Evolutionary conservation across 2,797 vertebrate species (phyloP), one percentile per base, ranked within the genome.

Genomic region (Urocyon cinereoargenteus): DNA sequence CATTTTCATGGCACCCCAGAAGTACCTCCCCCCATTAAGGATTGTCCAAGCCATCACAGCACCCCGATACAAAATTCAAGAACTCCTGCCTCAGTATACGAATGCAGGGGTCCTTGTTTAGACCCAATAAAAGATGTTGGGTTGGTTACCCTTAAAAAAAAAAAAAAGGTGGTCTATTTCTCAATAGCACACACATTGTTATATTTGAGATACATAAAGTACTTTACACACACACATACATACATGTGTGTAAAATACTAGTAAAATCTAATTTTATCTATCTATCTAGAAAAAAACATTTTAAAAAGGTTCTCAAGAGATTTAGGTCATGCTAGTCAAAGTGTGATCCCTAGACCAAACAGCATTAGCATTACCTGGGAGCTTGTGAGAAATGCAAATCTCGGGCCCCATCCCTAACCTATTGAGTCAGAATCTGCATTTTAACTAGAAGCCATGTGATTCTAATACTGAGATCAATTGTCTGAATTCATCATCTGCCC

Each of bases 51-150:
- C 73, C 28, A 92, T 98, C 53, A 89, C 62, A 59, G 73, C 95
- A 68, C 98, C 97, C 61, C 94, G 96, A 12, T 73, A 84, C 66
- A 97, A 93, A 89, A 62, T 98, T 21, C 93, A 90, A 36, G 97
- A 97, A 73, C 59, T 98, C 68, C 57, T 97, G 70, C 97, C 96
- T 83, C 88, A 78, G 83, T 98, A 94, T 89, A 97, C 96, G 68
- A 97, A 94, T 22, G 57, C 92, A 2, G 97, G 97, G 1, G 75
- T 97, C 31, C 96, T 98, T 72, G 2, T 97, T 88, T 91, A 95
- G 64, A 95, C 70, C 28, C 15, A 97, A 95, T 98, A 97, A 98
- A 98, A 73, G 26, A 28, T 53, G n/a, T 68, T 84, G n/a, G 7
- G 28, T 62, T 66, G 31, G 31, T n/a, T 6, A 11, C 40, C 9